Conservation (phyloP, 1,140 invertebrate species). For the Caenorhabditis tropicalis region DNA sequence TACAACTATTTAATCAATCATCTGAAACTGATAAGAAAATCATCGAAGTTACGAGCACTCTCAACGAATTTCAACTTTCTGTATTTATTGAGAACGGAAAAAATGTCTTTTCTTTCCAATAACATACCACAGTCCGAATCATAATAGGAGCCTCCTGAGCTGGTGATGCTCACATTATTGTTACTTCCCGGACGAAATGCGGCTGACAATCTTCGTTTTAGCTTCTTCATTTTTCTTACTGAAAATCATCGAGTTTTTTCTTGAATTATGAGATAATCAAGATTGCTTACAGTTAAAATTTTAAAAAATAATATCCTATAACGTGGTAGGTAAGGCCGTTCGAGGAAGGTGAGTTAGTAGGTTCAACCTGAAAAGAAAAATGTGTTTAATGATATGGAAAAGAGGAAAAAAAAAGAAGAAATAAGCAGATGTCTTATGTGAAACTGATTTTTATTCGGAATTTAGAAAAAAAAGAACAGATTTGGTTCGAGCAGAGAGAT, state of each 20-base stretch:
- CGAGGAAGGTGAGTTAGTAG: background rate
- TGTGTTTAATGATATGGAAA: background rate
- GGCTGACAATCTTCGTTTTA: slow-evolving; percentile 58
- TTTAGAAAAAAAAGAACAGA: background rate
- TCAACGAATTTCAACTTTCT: slow-evolving; percentile 31
- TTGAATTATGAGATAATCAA: too few species aligned
- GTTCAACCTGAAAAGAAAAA: background rate
- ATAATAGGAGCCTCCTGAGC: slow-evolving; percentile 18
- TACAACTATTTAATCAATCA: slow-evolving; percentile 15
- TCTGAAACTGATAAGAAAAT: background rate
- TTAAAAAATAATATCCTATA: slow-evolving; percentile 15
- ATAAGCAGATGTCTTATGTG: background rate
- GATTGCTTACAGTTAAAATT: background rate
- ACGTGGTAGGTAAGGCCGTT: background rate
- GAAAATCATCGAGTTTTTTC: background rate
- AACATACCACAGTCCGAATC: background rate
- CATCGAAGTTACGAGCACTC: background rate
- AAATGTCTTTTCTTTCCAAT: background rate
- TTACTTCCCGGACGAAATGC: slow-evolving; percentile 52
- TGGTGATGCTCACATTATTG: slow-evolving; percentile 45
- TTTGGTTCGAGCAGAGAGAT: background rate
- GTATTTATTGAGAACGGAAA: too few species aligned
- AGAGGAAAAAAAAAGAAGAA: background rate
- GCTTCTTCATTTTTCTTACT: slow-evolving; percentile 53
- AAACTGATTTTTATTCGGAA: background rate